phyloP scores from a whole-genome alignment of 2,797 vertebrate genomes.

The Ctenosaura bakeri region DNA sequence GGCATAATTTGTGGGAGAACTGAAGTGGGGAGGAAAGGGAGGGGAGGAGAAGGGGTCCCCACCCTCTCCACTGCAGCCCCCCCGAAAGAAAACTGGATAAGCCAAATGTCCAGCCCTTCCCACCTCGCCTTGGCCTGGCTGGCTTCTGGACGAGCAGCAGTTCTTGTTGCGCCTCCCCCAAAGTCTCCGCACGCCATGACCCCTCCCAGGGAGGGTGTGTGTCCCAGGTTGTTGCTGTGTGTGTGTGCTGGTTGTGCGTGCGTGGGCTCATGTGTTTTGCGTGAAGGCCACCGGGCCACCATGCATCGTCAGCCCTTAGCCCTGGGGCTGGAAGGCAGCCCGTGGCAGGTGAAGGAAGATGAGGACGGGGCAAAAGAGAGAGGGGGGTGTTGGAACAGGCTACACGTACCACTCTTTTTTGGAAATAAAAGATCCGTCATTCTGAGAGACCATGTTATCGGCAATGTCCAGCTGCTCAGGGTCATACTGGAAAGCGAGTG shows the following conservation, averaged over 20 bases:
- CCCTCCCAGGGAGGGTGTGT: too few relatives aligned
- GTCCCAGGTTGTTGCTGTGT: constrained; percentile 10
- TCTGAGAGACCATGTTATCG: constrained; percentile 98
- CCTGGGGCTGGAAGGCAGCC: constrained; percentile 5
- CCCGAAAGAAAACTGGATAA: constrained; percentile 41
- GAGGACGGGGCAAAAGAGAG: neutral
- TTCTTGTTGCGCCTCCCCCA: constrained; percentile 8
- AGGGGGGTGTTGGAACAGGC: constrained; percentile 68
- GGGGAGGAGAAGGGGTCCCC: neutral
- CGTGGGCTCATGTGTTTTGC: constrained; percentile 11
- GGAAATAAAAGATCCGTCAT: constrained; percentile 98
- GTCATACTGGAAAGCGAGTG: constrained; percentile 96
- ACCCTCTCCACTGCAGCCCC: neutral
- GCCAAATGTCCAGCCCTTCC: constrained; percentile 60
- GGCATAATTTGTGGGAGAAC: constrained; percentile 61
- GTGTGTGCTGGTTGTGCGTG: constrained; percentile 34
- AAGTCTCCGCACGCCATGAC: constrained; percentile 60
- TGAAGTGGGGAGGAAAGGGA: constrained; percentile 47
- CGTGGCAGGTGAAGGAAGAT: neutral
- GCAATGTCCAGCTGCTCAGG: constrained; percentile 92
- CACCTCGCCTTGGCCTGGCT: neutral
- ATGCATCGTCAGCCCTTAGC: neutral
- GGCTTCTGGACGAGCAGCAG: constrained; percentile 34
- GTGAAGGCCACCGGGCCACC: neutral
- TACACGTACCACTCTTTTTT: constrained; percentile 99